Percentiles rank a stretch among this genome's conserved stretches.
phyloP scores from a whole-genome alignment of 2,888 invertebrate species.

The Pinctada fucata region DNA sequence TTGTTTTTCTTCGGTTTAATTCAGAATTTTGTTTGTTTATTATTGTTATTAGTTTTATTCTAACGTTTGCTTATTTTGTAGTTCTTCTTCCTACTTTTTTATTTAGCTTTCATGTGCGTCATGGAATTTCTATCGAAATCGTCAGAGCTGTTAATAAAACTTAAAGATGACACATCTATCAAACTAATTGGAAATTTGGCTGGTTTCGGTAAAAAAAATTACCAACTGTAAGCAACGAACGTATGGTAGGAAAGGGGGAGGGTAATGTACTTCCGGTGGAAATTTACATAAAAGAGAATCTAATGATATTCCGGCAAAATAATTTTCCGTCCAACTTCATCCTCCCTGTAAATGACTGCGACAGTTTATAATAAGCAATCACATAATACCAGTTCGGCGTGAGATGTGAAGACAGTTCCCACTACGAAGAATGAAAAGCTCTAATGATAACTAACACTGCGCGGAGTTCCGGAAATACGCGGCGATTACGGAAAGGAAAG shows the following conservation, averaged over 20 bases:
- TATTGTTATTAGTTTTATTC: no score
- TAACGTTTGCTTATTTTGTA: no score
- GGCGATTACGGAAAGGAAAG: conserved; percentile 17
- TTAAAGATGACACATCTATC: no score
- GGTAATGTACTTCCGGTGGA: not conserved
- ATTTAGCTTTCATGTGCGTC: no score
- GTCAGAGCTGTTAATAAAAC: no score
- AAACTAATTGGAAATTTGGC: no score
- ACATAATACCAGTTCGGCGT: not conserved
- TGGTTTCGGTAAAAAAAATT: no score
- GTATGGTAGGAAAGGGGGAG: no score
- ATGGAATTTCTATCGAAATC: no score
- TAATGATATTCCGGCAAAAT: not conserved
- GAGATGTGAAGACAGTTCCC: not conserved
- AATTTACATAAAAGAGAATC: not conserved
- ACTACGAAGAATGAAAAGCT: not conserved
- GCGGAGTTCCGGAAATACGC: conserved; percentile 19
- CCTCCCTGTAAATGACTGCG: not conserved
- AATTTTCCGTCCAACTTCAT: conserved; percentile 3
- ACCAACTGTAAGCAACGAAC: no score
- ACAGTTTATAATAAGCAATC: conserved; percentile 15
- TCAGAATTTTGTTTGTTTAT: not conserved
- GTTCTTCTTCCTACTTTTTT: no score
- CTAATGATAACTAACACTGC: conserved; percentile 4
- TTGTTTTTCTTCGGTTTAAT: not conserved